Evolutionary conservation across 2,113 vertebrate species (phyloP).

Genomic region (Grus americana): DNA sequence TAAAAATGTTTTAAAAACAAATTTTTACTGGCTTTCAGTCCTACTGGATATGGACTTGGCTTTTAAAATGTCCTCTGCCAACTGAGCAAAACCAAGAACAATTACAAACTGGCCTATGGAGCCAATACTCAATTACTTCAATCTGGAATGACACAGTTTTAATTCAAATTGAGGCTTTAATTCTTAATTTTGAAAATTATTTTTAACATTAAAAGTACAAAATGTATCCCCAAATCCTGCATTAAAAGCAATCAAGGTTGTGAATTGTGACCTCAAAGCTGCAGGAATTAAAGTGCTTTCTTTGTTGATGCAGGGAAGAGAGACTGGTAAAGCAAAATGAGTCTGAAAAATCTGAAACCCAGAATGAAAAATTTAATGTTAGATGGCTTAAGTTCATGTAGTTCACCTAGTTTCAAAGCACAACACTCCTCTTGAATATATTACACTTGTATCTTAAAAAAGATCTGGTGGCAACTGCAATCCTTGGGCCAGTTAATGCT

Average conservation of each 20-base stretch:
- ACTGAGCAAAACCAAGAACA: not conserved
- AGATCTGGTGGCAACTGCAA: not conserved
- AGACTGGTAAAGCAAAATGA: not conserved
- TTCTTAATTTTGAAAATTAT: not conserved
- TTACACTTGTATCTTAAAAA: not conserved
- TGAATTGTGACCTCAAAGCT: not conserved
- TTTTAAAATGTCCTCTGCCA: not conserved
- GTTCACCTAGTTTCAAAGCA: not conserved
- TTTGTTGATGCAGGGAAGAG: not conserved
- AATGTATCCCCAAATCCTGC: not conserved
- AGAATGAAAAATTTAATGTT: not conserved
- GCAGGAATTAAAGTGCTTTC: not conserved
- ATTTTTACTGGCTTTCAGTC: not conserved
- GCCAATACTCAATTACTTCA: not conserved
- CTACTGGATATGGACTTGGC: not conserved
- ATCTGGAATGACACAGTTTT: not conserved
- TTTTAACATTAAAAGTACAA: not conserved
- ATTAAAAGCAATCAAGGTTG: not conserved
- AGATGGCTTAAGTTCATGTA: not conserved
- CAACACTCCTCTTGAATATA: not conserved
- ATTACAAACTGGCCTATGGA: not conserved
- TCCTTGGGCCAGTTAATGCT: not conserved
- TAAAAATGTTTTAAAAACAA: not conserved
- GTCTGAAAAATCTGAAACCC: not conserved
- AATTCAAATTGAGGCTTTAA: not conserved